These are phyloP conservation scores for Drosophila athabasca DNA, from an alignment of 1,140 invertebrate genomes.

Conservation along the genomic window DNA sequence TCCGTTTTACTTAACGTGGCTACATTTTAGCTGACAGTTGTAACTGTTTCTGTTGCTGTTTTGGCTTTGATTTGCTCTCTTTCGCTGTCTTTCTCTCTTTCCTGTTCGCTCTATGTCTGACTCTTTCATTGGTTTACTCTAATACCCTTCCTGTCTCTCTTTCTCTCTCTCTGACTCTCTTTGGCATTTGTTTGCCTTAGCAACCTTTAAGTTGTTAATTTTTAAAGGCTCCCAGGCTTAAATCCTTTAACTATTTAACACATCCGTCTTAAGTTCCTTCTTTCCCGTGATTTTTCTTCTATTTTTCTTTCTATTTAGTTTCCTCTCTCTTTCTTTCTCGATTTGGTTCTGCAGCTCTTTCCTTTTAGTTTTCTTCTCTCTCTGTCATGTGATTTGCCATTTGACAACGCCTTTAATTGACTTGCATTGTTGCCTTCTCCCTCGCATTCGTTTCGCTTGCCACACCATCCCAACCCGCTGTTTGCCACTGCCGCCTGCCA, in stretches of 20 bases:
- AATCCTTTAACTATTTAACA: conserved; percentile 53
- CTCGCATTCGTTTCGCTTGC: conserved; percentile 4
- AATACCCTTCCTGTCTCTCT: not conserved
- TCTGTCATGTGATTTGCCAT: conserved; percentile 37
- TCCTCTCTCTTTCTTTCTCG: too few relatives aligned
- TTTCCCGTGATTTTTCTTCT: not conserved
- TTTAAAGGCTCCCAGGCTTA: conserved; percentile 47
- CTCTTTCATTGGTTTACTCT: not conserved
- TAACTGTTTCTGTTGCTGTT: conserved; percentile 58
- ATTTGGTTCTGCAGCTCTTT: not conserved
- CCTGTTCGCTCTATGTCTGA: not conserved
- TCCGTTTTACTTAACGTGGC: conserved; percentile 81
- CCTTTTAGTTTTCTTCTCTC: not conserved
- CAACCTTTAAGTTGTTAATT: conserved; percentile 53
- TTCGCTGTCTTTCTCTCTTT: too few relatives aligned
- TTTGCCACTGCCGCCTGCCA: conserved; percentile 5
- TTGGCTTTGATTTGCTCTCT: conserved; percentile 35
- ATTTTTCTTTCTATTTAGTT: not conserved
- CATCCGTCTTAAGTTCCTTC: conserved; percentile 18
- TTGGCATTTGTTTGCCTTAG: not conserved
- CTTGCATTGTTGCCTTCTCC: conserved; percentile 49
- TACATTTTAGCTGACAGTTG: conserved; percentile 77
- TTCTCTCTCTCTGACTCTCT: not conserved
- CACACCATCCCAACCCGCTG: not conserved
- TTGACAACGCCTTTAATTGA: conserved; percentile 70